phyloP scores from a whole-genome alignment of 2,797 vertebrate genomes.

The Gambusia yucatana region DNA sequence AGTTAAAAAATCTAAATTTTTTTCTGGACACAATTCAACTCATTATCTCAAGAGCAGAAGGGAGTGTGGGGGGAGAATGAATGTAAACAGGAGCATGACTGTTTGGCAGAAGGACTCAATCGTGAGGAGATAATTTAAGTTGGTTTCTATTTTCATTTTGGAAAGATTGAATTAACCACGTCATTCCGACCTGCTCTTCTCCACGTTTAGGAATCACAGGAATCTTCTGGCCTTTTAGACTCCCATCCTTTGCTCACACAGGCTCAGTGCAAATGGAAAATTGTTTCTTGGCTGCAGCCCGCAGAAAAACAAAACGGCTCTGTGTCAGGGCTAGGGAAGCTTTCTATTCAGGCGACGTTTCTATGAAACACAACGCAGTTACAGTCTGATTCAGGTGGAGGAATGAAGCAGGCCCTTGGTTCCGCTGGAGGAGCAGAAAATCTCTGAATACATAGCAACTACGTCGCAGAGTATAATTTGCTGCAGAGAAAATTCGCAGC shows the following conservation, averaged over 20 bases:
- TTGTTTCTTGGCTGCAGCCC: slow-evolving; percentile 29
- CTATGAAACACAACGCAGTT: slow-evolving; percentile 9
- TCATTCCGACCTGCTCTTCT: slow-evolving; percentile 34
- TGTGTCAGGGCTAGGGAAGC: slow-evolving; percentile 9
- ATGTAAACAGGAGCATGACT: slow-evolving; percentile 14
- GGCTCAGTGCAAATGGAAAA: slow-evolving; percentile 28
- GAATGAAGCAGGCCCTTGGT: slow-evolving; percentile 10
- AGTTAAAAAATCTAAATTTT: background rate
- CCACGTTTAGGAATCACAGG: slow-evolving; percentile 37
- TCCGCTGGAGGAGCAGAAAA: slow-evolving; percentile 9
- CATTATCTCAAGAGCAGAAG: background rate
- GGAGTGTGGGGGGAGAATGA: background rate
- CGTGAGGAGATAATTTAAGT: slow-evolving; percentile 12
- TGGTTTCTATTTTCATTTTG: slow-evolving; percentile 35
- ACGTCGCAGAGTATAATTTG: background rate
- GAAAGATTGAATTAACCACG: slow-evolving; percentile 41
- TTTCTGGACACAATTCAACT: slow-evolving; percentile 12
- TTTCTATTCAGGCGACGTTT: slow-evolving; percentile 24
- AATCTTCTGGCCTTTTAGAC: slow-evolving; percentile 30
- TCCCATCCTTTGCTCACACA: slow-evolving; percentile 10
- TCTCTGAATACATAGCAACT: slow-evolving; percentile 18
- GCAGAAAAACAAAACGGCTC: slow-evolving; percentile 23
- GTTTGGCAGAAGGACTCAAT: background rate
- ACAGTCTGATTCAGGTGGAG: slow-evolving; percentile 17
- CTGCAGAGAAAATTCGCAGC: slow-evolving; percentile 4